phyloP scores from a whole-genome alignment of 1,140 invertebrate species.

The Samia ricini region DNA sequence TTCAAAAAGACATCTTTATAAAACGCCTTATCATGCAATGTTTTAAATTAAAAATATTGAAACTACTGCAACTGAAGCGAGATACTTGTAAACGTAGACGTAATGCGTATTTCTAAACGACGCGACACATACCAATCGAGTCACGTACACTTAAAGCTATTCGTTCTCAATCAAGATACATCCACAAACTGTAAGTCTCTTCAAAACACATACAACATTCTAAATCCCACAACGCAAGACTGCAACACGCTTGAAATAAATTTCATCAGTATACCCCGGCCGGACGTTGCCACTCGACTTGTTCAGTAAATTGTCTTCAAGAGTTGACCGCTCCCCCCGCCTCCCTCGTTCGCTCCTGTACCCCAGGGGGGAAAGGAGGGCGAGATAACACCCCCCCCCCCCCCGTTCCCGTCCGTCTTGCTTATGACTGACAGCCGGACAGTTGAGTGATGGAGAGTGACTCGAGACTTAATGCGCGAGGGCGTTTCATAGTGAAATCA shows the following conservation, averaged over 20 bases:
- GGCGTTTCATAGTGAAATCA: conserved; percentile 23
- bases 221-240: conserved; percentile 33
- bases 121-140: neutral
- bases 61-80: too few relatives aligned
- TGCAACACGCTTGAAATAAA: conserved; percentile 45
- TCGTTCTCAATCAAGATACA: neutral
- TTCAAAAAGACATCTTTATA: too few relatives aligned
- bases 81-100: too few relatives aligned
- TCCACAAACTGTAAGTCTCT: neutral
- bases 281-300: conserved; percentile 41
- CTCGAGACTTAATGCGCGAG: conserved; percentile 73
- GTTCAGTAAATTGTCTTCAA: conserved; percentile 74
- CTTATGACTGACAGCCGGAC: conserved; percentile 76
- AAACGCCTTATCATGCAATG: too few relatives aligned
- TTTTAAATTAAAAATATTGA: too few relatives aligned
- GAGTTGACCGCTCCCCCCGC: conserved; percentile 62
- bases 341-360: conserved; percentile 27
- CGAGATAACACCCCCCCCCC: conserved; percentile 31
- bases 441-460: conserved; percentile 77
- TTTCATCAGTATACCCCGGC: conserved; percentile 47
- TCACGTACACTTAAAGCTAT: neutral
- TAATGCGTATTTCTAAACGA: too few relatives aligned
- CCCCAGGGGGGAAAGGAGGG: conserved; percentile 30
- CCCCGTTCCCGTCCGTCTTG: conserved; percentile 62
- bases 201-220: conserved; percentile 5